phyloP scores from a whole-genome alignment of 2,113 vertebrate species.

The Ornithorhynchus anatinus region DNA sequence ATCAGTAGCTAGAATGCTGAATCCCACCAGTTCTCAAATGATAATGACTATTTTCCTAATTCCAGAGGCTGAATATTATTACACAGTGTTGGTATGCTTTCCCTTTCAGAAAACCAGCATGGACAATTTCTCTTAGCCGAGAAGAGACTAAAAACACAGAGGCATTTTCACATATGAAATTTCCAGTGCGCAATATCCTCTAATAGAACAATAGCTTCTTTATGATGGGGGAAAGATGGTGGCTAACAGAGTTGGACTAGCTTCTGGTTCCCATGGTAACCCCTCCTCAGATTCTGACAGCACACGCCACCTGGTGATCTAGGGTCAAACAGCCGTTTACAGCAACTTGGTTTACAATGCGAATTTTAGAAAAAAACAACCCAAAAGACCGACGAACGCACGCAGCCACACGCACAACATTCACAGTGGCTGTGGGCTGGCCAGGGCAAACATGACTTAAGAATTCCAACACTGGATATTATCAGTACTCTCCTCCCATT shows the following conservation, averaged over 20 bases:
- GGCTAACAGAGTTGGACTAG: neutral
- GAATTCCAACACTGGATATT: neutral
- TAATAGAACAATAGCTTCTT: conserved; percentile 8
- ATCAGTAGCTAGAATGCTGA: no score
- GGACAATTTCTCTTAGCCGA: neutral
- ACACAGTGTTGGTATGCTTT: conserved; percentile 1
- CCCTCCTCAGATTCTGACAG: neutral
- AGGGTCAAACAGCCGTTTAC: conserved; percentile 14
- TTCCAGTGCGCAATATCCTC: neutral
- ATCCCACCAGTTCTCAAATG: conserved; percentile 38
- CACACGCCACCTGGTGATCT: conserved; percentile 13
- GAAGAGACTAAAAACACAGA: neutral
- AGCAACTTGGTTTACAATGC: conserved; percentile 23
- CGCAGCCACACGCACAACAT: conserved; percentile 7
- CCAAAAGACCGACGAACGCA: conserved; percentile 17
- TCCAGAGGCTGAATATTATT: neutral
- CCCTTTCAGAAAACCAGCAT: conserved; percentile 27
- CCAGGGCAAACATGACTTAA: neutral
- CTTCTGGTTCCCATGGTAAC: conserved; percentile 39
- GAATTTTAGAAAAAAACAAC: conserved; percentile 21
- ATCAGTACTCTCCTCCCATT: no score
- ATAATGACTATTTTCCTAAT: conserved; percentile 18
- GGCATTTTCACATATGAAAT: conserved; percentile 11
- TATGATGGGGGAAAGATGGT: neutral
- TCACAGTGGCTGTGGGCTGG: neutral